Conservation (phyloP, 2,888 invertebrate genomes). For the Himalopsyche anomala region DNA sequence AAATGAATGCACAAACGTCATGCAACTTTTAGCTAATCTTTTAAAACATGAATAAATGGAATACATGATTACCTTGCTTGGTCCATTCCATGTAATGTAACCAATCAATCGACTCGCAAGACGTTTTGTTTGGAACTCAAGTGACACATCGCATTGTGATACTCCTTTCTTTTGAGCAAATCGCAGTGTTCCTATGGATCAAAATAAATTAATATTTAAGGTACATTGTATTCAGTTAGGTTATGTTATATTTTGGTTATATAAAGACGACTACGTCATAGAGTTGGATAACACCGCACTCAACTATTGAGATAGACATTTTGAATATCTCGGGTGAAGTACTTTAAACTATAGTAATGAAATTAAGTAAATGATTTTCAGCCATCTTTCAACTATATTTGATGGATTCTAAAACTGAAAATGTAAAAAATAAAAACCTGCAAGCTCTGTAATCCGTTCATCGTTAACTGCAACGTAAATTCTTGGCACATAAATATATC, state of each 20-base stretch:
- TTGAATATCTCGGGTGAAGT: no score
- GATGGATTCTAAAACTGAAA: not conserved
- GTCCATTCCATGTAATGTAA: constrained; percentile 80
- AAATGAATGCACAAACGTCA: no score
- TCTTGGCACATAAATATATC: constrained; percentile 83
- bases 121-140: constrained; percentile 87
- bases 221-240: not conserved
- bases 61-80: constrained; percentile 68
- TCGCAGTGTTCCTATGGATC: constrained; percentile 76
- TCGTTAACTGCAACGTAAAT: constrained; percentile 85
- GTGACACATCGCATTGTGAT: constrained; percentile 85
- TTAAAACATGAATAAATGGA: no score
- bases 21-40: no score
- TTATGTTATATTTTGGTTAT: no score
- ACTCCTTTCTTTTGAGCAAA: constrained; percentile 82
- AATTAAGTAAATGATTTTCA: no score
- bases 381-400: no score
- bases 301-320: no score
- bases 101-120: constrained; percentile 85
- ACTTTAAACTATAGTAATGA: no score
- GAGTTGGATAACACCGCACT: no score
- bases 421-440: constrained; percentile 73
- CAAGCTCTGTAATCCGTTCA: constrained; percentile 82
- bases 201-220: not conserved
- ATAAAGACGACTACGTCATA: no score